Evolutionary conservation across 2,797 vertebrate species (phyloP), one percentile per base, ranked within the genome.

Genomic region (Acipenser oxyrinchus): DNA sequence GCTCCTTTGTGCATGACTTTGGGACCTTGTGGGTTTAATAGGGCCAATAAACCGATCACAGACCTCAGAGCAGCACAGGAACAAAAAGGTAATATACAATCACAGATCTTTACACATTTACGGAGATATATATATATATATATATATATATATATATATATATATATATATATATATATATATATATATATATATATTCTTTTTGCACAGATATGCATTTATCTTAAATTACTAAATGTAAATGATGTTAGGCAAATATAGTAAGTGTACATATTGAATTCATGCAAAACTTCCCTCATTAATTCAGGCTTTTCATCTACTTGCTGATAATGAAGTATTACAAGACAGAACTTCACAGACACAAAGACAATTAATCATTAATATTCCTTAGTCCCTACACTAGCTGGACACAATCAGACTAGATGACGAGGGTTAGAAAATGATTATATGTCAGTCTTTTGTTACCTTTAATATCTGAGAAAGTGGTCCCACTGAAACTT

Each of bases 321-420:
- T 71, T 66, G 62, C 49, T 81, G 78, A 68, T 78, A 78, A 78
- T 73, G 72, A 76, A 74, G 73, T 69, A 74, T 74, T 78, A 76
- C 4, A 65, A 76, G 66, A 9, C n/a, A 66, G 51, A 63, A 73
- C 68, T 77, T 76, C 66, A 70, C 65, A 66, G 72, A 70, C 61
- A 77, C 18, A 52, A 53, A 72, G 37, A 11, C 55, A 79, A 74
- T 78, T 74, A 81, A 78, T 79, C 77, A 79, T 1, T 68, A 75
- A 70, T 64, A 78, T 59, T 69, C 10, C 23, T 70, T 55, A 71
- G 49, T 73, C 13, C 13, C 48, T 50, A 23, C 59, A 0, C 64
- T 71, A 73, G 74, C 62, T 73, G 71, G 68, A 66, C 62, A 75
- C 49, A 68, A 70, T 76, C 65, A 73, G 64, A 73, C 66, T 74